phyloP scores from a whole-genome alignment of 2,113 vertebrate species.

The Neofelis nebulosa region DNA sequence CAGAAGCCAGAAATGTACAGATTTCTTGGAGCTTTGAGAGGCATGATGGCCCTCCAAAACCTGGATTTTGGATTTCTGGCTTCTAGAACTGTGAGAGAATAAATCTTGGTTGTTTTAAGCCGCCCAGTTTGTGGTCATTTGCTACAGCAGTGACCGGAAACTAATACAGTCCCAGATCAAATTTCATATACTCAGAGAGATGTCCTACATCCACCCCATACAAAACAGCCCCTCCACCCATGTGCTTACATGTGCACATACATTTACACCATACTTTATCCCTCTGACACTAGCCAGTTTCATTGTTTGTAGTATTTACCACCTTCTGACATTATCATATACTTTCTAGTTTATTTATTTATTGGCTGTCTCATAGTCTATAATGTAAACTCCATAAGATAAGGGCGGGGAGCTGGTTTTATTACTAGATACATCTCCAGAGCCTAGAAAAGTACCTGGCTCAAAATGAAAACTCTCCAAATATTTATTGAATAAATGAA shows the following conservation, averaged over 20 bases:
- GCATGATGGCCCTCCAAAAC: not conserved
- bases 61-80: not conserved
- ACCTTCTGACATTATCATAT: not conserved
- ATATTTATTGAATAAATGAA: constrained; percentile 19
- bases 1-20: not conserved
- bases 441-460: not conserved
- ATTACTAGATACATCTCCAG: not conserved
- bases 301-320: not conserved
- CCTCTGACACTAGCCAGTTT: not conserved
- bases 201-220: not conserved
- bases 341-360: not conserved
- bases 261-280: rapidly evolving
- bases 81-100: not conserved
- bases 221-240: not conserved
- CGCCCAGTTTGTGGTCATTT: not conserved
- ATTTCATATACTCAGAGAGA: not conserved
- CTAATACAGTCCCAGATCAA: not conserved
- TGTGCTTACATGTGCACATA: not conserved
- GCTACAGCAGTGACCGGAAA: not conserved
- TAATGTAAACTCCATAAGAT: not conserved
- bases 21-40: not conserved
- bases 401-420: not conserved
- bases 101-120: not conserved
- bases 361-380: not conserved
- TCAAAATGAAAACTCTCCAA: constrained; percentile 3